Base-by-base conservation (phyloP, 2,888 invertebrate genomes). In the Epinotia brunnichana region DNA sequence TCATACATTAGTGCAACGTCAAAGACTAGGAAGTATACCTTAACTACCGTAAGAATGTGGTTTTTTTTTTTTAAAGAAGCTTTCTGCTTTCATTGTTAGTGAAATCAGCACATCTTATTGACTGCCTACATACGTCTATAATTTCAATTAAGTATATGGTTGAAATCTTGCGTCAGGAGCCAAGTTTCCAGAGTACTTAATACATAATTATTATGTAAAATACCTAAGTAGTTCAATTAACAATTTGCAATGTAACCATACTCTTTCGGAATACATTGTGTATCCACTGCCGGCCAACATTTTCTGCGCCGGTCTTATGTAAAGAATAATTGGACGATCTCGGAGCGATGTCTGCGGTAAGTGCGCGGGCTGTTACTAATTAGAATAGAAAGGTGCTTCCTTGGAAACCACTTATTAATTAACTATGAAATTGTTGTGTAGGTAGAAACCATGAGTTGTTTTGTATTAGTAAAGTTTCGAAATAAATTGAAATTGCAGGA, bases 291-390 rank as follows among this genome's bases (percentile, higher is more conserved):
- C 21, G 13, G 56, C 35, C 67, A 72, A 68, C 48, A 35, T 56
- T 54, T 48, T 79, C 77, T 80, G 57, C n/a, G 19, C 70, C 71
- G 74, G 76, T 73, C 78, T 77, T 77, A 77, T 77, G 76, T 79
- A 76, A 79, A 81, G 82, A 82, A 81, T 81, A 82, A 83, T 83
- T 81, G 80, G 80, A 74, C 67, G 79, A 77, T 80, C 81, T 80
- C 77, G 75, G 73, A 70, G 71, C 75, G 77, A 73, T 62, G 73
- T 77, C 79, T 79, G 82, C 76, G 81, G 81, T 76, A n/a, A n/a
- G 72, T 69, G 73, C 74, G 70, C 54, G 54, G 69, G 75, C 78
- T 77, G 77, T 79, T 82, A 83, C 82, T 83, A 82, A 83, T 82
- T 82, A 77, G 80, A 79, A 79, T 78, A 63, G 70, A 66, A 66